Evolutionary conservation across 2,888 invertebrate genomes (phyloP), one percentile per base, ranked within the genome.

Genomic region (Hecatera dysodea): DNA sequence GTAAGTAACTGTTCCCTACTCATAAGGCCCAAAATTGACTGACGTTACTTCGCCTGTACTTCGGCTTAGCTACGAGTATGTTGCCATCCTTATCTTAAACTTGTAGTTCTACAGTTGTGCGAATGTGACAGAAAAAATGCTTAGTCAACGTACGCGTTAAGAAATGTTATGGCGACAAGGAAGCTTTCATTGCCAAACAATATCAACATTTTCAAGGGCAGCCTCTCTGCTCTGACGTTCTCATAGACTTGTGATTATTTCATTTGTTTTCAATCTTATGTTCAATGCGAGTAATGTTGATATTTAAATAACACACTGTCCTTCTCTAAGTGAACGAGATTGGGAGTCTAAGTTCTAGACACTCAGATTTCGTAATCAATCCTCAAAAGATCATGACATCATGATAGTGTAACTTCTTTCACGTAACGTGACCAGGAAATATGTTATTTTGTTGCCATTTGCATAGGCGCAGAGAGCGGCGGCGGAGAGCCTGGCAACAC

Each of bases 401-500:
- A 6, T 44, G 42, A 8, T 44, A 44, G 42, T 9, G 19, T 44
- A 44, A 19, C 7, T 44, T 44, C 6, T 44, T 19, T 19, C 6
- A 9, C n/a, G n/a, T n/a, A n/a, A n/a, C n/a, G n/a, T n/a, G n/a
- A n/a, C n/a, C 19, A 7, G 7, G 19, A 19, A 44, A 1, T 6
- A 44, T 17, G 17, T 7, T 44, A 19, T 19, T 19, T 46, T n/a
- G 46, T 46, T n/a, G 8, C 8, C 6, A 6, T 17, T 42, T 68
- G 33, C 0, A 5, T 55, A 90, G 93, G 85, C 77, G 82, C 95
- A 86, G 93, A 96, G 84, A 73, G 64, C 12, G 93, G 95, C 64
- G 89, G 93, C 0, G 96, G 96, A 59, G 96, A 93, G 82, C 92
- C 93, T 0, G 92, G 88, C 61, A 88, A 88, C 69, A 78, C 90